Conservation (phyloP, 2,113 vertebrate species). For the Upupa epops region DNA sequence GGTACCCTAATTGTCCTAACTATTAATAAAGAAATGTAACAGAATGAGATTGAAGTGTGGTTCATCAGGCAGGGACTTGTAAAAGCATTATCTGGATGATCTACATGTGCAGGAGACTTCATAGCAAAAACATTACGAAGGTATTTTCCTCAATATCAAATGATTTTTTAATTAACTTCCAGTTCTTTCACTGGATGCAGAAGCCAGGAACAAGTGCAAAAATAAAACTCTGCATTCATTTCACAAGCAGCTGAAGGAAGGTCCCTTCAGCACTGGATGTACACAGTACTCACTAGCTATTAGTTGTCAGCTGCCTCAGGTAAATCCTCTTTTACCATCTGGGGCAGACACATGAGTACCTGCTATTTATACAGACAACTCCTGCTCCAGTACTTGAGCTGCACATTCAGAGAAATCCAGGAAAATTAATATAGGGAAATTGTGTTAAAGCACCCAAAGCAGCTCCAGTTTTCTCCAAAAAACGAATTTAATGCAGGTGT, state of each 20-base stretch:
- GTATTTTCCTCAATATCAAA: not conserved
- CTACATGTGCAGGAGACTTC: not conserved
- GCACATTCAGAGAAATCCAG: not conserved
- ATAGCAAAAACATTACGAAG: not conserved
- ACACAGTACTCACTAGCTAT: constrained; percentile 24
- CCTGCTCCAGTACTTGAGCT: not conserved
- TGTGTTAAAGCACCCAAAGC: not conserved
- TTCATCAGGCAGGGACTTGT: not conserved
- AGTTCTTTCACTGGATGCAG: not conserved
- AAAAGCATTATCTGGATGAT: not conserved
- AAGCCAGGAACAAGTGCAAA: not conserved
- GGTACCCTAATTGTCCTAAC: not conserved
- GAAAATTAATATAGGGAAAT: too few species aligned
- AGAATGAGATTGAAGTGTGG: not conserved
- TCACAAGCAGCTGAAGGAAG: constrained; percentile 36
- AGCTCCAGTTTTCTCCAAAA: not conserved
- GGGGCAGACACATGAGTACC: not conserved
- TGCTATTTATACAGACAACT: not conserved
- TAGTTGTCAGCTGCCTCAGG: constrained; percentile 10
- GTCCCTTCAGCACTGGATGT: constrained; percentile 36
- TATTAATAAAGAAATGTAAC: not conserved
- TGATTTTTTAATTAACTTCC: not conserved
- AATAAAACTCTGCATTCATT: constrained; percentile 14
- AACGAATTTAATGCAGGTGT: not conserved
- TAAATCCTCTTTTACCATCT: not conserved